A percentile compares a stretch with the other conserved stretches of the same genome.
Evolutionary conservation across 1,140 invertebrate genomes (phyloP).

Genomic region (Drosophila mayri): DNA sequence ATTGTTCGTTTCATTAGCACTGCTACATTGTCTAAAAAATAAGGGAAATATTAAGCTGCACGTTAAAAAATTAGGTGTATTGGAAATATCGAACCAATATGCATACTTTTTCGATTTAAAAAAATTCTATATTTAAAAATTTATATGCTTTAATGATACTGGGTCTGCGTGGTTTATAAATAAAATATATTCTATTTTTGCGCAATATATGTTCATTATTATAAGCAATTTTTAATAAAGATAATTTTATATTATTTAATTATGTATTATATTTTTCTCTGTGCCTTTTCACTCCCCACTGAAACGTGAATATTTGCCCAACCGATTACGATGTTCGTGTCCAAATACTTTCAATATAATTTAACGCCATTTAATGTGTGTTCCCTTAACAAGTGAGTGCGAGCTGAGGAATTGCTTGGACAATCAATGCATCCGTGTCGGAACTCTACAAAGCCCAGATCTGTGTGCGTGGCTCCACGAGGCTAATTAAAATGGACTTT

Average conservation of each 20-base stretch:
- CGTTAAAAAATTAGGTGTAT: too few relatives aligned
- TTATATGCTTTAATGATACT: too few relatives aligned
- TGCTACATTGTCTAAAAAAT: not conserved
- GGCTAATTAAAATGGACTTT: conserved; percentile 19
- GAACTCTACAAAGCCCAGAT: conserved; percentile 23
- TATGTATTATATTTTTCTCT: not conserved
- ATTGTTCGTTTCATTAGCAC: conserved; percentile 55
- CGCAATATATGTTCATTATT: too few relatives aligned
- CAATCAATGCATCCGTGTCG: conserved; percentile 35
- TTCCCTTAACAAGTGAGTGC: conserved; percentile 43
- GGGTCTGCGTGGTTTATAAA: too few relatives aligned
- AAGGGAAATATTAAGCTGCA: not conserved
- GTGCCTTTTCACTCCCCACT: not conserved
- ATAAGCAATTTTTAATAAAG: too few relatives aligned
- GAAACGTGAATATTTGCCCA: conserved; percentile 44
- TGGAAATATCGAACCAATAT: too few relatives aligned
- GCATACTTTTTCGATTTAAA: too few relatives aligned
- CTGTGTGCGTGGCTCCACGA: conserved; percentile 18
- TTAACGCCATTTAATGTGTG: conserved; percentile 40
- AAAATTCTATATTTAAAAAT: too few relatives aligned
- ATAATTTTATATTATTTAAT: not conserved
- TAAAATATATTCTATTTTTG: too few relatives aligned
- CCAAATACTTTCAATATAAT: conserved; percentile 48
- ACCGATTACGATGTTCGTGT: conserved; percentile 42
- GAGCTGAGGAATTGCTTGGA: conserved; percentile 25